These are phyloP conservation scores for Calcarius lapponicus DNA, from an alignment of 2,797 vertebrate genomes.

Conservation along the genomic window DNA sequence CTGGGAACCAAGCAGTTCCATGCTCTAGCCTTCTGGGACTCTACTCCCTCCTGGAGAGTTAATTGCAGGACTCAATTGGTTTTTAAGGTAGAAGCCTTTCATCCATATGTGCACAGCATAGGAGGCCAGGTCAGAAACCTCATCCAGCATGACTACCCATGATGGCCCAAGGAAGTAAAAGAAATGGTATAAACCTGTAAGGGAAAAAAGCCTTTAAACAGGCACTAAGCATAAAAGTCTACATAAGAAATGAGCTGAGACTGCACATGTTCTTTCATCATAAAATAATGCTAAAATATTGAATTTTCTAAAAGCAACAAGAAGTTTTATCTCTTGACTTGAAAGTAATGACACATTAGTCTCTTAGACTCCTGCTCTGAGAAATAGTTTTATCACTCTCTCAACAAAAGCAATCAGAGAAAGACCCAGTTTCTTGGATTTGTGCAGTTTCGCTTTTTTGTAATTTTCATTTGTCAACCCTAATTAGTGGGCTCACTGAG, in stretches of 20 bases:
- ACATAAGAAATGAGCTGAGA: not conserved
- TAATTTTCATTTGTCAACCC: not conserved
- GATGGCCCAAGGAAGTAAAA: not conserved
- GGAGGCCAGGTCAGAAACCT: not conserved
- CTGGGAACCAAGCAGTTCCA: not conserved
- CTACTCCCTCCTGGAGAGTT: not conserved
- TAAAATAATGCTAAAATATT: conserved; percentile 33
- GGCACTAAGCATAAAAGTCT: not conserved
- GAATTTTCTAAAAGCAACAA: conserved; percentile 13
- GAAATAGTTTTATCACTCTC: not conserved
- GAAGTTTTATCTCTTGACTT: conserved; percentile 28
- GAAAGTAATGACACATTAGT: conserved; percentile 15
- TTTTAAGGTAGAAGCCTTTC: not conserved
- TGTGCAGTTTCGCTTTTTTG: not conserved
- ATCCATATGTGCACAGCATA: fast-evolving
- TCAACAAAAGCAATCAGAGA: not conserved
- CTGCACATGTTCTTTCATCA: not conserved
- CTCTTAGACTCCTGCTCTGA: not conserved
- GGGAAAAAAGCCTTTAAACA: not conserved
- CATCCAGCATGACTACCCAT: not conserved
- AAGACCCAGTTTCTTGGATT: not conserved
- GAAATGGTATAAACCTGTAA: not conserved
- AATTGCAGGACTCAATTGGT: not conserved
- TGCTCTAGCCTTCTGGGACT: not conserved
- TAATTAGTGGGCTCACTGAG: not conserved